Conservation (phyloP, 2,888 invertebrate genomes). For the Tanytarsus gracilentus region DNA sequence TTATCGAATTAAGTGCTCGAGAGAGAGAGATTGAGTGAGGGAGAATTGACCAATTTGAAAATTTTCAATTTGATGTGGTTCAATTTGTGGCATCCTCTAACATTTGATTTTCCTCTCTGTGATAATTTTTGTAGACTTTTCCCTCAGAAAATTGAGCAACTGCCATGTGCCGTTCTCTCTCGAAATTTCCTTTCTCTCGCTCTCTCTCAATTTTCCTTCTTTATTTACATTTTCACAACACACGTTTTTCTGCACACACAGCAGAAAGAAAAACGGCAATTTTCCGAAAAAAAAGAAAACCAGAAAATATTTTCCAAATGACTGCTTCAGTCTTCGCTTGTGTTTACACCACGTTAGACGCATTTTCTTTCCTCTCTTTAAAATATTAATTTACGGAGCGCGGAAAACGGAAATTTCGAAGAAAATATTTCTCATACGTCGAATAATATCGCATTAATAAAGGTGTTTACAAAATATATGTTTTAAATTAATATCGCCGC, state of each 20-base stretch:
- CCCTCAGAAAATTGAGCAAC: background rate
- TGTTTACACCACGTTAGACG: slow-evolving; percentile 9
- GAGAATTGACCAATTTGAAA: background rate
- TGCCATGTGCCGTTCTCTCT: background rate
- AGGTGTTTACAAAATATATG: background rate
- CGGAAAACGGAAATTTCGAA: too few species aligned
- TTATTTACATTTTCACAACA: slow-evolving; percentile 17
- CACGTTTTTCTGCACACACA: slow-evolving; percentile 18
- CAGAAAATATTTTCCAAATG: slow-evolving; percentile 21
- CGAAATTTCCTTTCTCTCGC: background rate
- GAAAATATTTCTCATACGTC: background rate
- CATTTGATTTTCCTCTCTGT: background rate
- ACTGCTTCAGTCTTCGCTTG: slow-evolving; percentile 25
- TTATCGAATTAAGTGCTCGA: slow-evolving; percentile 7
- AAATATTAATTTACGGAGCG: too few species aligned
- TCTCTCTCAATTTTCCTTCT: slow-evolving; percentile 8
- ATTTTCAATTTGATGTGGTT: background rate
- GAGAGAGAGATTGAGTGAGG: background rate
- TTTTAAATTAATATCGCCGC: too few species aligned
- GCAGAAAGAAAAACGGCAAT: slow-evolving; percentile 2
- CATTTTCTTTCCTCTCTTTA: too few species aligned
- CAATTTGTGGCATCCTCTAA: background rate
- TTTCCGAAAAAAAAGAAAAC: slow-evolving; percentile 5
- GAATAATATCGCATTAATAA: too few species aligned
- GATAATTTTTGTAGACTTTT: slow-evolving; percentile 9